Evolutionary conservation across 92 coral and sea anemone species (phyloP).

Genomic region (Porites divaricata): DNA sequence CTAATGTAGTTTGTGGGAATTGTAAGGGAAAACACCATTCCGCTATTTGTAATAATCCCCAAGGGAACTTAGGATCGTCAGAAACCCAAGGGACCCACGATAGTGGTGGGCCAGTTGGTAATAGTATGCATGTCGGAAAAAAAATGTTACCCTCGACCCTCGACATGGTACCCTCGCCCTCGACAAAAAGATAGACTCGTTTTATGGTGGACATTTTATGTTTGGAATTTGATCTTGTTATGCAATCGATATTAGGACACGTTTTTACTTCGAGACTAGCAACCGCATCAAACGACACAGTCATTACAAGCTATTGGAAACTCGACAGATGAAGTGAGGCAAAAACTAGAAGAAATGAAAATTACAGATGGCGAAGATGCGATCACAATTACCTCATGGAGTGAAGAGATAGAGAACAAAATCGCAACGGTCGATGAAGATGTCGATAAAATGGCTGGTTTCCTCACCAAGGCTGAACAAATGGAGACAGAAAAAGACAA

Average conservation of each 20-base stretch:
- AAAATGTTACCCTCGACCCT: no score
- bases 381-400: conserved; percentile 39
- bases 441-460: conserved; percentile 20
- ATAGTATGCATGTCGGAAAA: conserved; percentile 43
- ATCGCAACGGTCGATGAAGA: conserved; percentile 49
- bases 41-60: conserved; percentile 25
- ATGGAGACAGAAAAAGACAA: conserved; percentile 20
- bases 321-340: no score
- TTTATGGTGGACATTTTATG: no score
- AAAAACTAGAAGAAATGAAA: conserved; percentile 41
- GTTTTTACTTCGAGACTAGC: no score
- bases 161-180: no score
- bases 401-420: conserved; percentile 27
- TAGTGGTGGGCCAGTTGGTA: conserved; percentile 12
- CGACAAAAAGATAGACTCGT: no score
- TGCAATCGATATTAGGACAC: no score
- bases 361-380: conserved; percentile 43
- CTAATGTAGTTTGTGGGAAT: conserved; percentile 5
- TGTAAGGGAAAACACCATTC: conserved; percentile 52
- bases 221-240: no score
- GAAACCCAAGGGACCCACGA: not conserved
- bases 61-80: conserved; percentile 4
- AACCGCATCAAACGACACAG: no score
- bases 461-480: conserved; percentile 36
- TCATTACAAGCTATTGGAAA: no score